phyloP scores from a whole-genome alignment of 2,113 vertebrate genomes.

The Hystrix cristata region DNA sequence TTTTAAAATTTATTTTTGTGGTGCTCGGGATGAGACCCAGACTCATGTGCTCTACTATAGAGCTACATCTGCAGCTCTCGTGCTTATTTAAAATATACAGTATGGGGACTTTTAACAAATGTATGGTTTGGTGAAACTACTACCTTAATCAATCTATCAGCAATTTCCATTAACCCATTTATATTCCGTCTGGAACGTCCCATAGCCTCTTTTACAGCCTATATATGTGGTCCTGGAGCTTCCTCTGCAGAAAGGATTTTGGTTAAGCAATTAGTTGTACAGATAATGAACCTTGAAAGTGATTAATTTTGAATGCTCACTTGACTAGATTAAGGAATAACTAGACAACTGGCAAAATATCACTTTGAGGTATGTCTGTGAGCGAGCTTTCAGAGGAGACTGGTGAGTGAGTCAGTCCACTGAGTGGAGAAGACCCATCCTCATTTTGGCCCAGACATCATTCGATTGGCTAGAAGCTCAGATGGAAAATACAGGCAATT shows the following conservation, averaged over 20 bases:
- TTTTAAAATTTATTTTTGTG: neutral
- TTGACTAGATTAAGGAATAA: neutral
- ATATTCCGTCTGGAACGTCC: neutral
- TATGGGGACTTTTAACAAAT: neutral
- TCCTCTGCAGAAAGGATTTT: neutral
- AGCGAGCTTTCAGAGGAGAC: neutral
- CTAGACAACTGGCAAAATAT: neutral
- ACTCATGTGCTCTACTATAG: no score
- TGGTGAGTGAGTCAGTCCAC: neutral
- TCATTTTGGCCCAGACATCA: neutral
- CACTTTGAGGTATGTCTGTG: neutral
- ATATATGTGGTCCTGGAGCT: no score
- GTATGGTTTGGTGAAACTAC: neutral
- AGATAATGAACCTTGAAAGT: neutral
- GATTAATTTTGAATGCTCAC: neutral
- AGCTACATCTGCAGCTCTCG: neutral
- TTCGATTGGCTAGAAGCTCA: neutral
- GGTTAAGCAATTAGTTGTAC: neutral
- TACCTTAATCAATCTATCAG: neutral
- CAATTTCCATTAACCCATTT: neutral
- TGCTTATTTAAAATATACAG: neutral
- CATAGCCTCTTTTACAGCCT: neutral
- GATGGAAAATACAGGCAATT: neutral
- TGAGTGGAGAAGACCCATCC: neutral
- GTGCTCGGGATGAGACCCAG: neutral